phyloP scores from a whole-genome alignment of 2,888 invertebrate genomes.

The Alloplasta piceator region DNA sequence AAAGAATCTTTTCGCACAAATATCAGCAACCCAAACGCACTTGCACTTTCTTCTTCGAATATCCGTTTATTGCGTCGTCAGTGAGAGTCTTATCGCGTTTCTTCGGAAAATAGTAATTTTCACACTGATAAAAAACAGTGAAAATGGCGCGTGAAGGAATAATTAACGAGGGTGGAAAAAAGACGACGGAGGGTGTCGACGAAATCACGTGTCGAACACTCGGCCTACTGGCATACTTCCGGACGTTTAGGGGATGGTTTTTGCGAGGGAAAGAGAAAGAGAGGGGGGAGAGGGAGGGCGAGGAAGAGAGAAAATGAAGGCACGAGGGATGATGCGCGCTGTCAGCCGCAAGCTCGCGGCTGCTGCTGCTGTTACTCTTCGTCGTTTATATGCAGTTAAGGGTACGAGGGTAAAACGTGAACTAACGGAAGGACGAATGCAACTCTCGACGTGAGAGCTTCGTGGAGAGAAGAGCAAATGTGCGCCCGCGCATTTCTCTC shows the following conservation, averaged over 20 bases:
- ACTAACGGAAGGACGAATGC: conserved; percentile 70
- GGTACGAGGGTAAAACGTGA: conserved; percentile 70
- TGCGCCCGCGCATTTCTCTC: conserved; percentile 79
- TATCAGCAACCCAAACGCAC: no score
- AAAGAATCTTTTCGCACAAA: no score
- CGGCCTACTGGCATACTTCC: conserved; percentile 80
- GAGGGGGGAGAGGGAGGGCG: conserved; percentile 10
- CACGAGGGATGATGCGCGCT: conserved; percentile 64
- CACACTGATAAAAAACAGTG: no score
- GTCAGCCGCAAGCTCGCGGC: conserved; percentile 35
- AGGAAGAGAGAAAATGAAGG: conserved; percentile 36
- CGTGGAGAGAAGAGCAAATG: conserved; percentile 70
- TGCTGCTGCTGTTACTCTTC: conserved; percentile 40
- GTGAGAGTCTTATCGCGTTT: no score
- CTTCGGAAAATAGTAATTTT: no score
- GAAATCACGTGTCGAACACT: conserved; percentile 76
- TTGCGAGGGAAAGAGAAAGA: conserved; percentile 29
- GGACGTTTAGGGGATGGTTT: conserved; percentile 65
- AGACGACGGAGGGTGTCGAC: conserved; percentile 18
- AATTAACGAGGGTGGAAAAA: conserved; percentile 9
- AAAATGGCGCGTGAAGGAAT: no score
- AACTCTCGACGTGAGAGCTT: conserved; percentile 5
- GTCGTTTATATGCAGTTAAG: conserved; percentile 45
- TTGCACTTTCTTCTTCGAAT: no score
- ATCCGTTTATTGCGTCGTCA: no score